Evolutionary conservation across 2,113 vertebrate species (phyloP).

Genomic region (Megatriorchis doriae): DNA sequence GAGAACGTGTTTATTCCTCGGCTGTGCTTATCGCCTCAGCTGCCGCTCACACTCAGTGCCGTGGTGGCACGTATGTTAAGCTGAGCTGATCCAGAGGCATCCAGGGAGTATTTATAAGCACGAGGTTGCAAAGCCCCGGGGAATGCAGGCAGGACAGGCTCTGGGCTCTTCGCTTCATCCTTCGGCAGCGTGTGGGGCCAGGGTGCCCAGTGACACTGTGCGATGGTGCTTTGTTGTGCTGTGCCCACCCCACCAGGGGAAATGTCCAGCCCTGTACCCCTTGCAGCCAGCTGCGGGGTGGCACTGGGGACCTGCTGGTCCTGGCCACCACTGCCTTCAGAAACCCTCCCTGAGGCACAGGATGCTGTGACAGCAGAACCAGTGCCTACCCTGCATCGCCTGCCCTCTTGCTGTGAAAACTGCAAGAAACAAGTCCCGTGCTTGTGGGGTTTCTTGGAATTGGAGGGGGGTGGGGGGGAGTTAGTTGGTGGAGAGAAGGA

Average conservation of each 20-base stretch:
- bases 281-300: accelerated
- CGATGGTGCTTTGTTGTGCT: accelerated
- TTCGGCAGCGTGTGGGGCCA: accelerated
- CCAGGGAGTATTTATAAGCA: accelerated
- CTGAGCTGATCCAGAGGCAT: neutral
- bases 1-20: accelerated
- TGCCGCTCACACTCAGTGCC: accelerated
- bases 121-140: neutral
- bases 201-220: accelerated
- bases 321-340: neutral
- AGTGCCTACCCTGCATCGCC: accelerated
- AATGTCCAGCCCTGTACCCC: accelerated
- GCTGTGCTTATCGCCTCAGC: accelerated
- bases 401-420: neutral
- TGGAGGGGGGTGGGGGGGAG: too few species aligned
- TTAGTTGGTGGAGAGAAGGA: accelerated
- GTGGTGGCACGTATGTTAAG: accelerated
- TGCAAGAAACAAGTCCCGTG: accelerated
- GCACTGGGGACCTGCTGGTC: neutral
- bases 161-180: neutral
- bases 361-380: accelerated
- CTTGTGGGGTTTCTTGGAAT: neutral
- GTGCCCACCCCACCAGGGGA: accelerated
- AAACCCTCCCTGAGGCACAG: neutral
- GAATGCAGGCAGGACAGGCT: neutral